A percentile compares a stretch with the other conserved stretches of the same genome.
Evolutionary conservation across 1,140 invertebrate genomes (phyloP).

Genomic region (Pinna nobilis): DNA sequence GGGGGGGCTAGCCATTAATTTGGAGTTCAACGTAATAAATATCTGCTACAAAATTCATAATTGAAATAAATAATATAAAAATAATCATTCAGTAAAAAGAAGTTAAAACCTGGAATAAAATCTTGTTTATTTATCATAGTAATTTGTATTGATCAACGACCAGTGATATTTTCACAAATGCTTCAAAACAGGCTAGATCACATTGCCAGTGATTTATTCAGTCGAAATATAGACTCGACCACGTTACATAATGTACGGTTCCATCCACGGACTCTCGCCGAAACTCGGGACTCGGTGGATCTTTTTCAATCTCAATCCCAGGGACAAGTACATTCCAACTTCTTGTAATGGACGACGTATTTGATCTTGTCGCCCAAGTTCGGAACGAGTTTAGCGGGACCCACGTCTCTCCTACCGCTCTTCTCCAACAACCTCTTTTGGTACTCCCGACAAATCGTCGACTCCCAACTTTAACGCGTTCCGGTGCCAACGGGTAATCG

Average conservation of each 20-base stretch:
- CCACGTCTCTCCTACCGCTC: background rate
- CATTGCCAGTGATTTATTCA: no score
- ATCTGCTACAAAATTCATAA: no score
- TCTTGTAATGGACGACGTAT: slow-evolving; percentile 45
- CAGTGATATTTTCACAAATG: no score
- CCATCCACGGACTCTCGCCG: slow-evolving; percentile 33
- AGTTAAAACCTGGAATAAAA: no score
- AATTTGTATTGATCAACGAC: no score
- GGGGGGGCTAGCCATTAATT: no score
- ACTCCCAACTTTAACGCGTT: slow-evolving; percentile 46
- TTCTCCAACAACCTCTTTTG: slow-evolving; percentile 5
- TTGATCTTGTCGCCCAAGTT: slow-evolving; percentile 37
- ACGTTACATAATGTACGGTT: slow-evolving; percentile 35
- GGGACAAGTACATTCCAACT: slow-evolving; percentile 33
- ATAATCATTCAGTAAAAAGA: no score
- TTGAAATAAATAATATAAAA: no score
- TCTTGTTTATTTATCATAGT: no score
- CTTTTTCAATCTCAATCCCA: slow-evolving; percentile 36
- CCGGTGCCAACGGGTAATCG: slow-evolving; percentile 76
- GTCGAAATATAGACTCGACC: no score
- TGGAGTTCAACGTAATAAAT: no score
- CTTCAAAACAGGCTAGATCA: no score
- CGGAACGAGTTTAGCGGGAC: slow-evolving; percentile 34
- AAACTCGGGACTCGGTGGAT: slow-evolving; percentile 35
- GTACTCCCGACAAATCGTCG: background rate